These are phyloP conservation scores for Drosophila affinis DNA, from an alignment of 2,888 invertebrate genomes.

Conservation along the genomic window DNA sequence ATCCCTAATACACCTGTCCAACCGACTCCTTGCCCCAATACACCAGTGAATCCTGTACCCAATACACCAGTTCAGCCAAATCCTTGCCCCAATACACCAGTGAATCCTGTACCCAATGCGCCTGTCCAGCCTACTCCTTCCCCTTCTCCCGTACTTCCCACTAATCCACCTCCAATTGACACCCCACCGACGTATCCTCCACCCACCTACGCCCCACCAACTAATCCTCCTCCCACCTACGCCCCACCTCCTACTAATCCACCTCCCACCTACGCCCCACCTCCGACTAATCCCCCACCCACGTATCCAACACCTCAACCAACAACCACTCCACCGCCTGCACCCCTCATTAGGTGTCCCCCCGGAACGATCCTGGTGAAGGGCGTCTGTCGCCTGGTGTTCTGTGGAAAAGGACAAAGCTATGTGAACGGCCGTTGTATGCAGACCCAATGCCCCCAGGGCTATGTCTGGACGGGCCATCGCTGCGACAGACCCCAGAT, in stretches of 20 bases:
- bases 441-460: conserved; percentile 62
- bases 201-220: background rate
- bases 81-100: conserved; percentile 3
- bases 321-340: conserved; percentile 36
- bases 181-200: background rate
- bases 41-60: background rate
- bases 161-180: background rate
- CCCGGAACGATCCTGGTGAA: conserved; percentile 59
- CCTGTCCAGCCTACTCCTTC: background rate
- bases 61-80: conserved; percentile 14
- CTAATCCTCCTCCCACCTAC: background rate
- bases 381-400: conserved; percentile 64
- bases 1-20: conserved; percentile 15
- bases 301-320: conserved; percentile 13
- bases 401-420: conserved; percentile 58
- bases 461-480: conserved; percentile 69
- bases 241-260: background rate
- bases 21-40: background rate
- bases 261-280: background rate
- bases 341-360: conserved; percentile 53
- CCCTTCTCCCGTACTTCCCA: background rate
- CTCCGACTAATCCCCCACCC: background rate
- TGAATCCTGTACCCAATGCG: conserved; percentile 5
- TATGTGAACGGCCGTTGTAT: conserved; percentile 61
- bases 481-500: conserved; percentile 57